Evolutionary conservation across 2,888 invertebrate species (phyloP).

Genomic region (Heteropelma amictum): DNA sequence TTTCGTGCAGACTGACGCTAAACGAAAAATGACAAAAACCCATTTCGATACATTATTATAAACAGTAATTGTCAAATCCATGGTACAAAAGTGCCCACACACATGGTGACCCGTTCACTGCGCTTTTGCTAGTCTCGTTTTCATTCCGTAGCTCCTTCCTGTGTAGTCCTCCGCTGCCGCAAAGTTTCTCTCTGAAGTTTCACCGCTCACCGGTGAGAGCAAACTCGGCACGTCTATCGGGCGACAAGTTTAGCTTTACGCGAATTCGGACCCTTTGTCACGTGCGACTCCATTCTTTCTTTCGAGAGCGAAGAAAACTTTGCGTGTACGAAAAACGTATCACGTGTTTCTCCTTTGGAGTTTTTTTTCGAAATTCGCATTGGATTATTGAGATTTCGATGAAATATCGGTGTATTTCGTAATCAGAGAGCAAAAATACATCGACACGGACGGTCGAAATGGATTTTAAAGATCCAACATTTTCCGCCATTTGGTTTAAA

Average conservation of each 20-base stretch:
- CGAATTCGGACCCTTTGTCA: constrained; percentile 74
- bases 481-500: too few species aligned
- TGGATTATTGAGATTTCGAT: too few species aligned
- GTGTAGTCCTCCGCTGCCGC: constrained; percentile 20
- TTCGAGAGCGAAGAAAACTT: constrained; percentile 39
- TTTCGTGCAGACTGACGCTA: too few species aligned
- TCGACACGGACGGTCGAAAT: too few species aligned
- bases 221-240: constrained; percentile 65
- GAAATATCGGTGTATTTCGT: too few species aligned
- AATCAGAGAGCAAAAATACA: too few species aligned
- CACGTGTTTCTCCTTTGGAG: too few species aligned
- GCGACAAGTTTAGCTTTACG: constrained; percentile 71
- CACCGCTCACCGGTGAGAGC: constrained; percentile 62
- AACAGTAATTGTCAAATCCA: neutral
- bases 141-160: constrained; percentile 13
- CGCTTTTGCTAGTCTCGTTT: constrained; percentile 52
- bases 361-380: too few species aligned
- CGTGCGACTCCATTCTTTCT: constrained; percentile 41
- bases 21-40: too few species aligned
- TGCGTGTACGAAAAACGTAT: neutral
- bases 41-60: too few species aligned
- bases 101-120: constrained; percentile 11
- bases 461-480: too few species aligned
- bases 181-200: constrained; percentile 68
- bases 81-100: neutral